Evolutionary conservation across 1,140 invertebrate genomes (phyloP), one percentile per base, ranked within the genome.

Genomic region (Psix sp.): DNA sequence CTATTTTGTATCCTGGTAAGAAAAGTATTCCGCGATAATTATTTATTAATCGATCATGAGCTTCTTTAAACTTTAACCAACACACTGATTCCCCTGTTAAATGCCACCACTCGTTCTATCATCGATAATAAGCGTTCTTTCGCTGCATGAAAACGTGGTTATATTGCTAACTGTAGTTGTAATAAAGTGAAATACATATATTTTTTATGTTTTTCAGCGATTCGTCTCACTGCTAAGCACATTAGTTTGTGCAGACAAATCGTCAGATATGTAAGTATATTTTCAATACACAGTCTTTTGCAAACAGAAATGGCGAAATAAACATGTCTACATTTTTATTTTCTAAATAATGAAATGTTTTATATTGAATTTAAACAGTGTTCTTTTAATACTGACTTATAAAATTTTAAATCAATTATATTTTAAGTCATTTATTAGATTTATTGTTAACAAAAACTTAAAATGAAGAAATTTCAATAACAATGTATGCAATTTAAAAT

Each of bases 1-100:
- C 76, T 10, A 62, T 82, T 80, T 78, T 84, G 6, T 81, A 38
- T 43, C 80, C 84, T 20, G 83, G 86, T 87, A 86, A 81, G 77
- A 16, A 40, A 33, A 35, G 33, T 20, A 11, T 0, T 3, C 16
- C 11, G 4, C 63, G 52, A 40, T 43, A 51, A 20, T 59, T 21
- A 33, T 10, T 7, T 24, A 24, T 24, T 24, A 24, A 9, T 29
- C 26, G n/a, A 29, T n/a, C 7, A 9, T 9, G 9, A 5, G 21
- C 21, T 9, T 9, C 7, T 7, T 3, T 2, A 7, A 29, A 29
- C 2, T 3, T 29, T 2, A 1, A 29, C 26, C 7, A 7, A 10
- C 26, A 29, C 2, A 10, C 2, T n/a, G 26, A 29, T 35, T 35
- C n/a, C 5, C 33, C 2, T 13, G 10, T 35, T 11, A 3, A n/a